A percentile compares a stretch with the other conserved stretches of the same genome.
These are phyloP conservation scores for Brachypalpus laphriformis DNA, from an alignment of 2,888 invertebrate species.

Conservation along the genomic window DNA sequence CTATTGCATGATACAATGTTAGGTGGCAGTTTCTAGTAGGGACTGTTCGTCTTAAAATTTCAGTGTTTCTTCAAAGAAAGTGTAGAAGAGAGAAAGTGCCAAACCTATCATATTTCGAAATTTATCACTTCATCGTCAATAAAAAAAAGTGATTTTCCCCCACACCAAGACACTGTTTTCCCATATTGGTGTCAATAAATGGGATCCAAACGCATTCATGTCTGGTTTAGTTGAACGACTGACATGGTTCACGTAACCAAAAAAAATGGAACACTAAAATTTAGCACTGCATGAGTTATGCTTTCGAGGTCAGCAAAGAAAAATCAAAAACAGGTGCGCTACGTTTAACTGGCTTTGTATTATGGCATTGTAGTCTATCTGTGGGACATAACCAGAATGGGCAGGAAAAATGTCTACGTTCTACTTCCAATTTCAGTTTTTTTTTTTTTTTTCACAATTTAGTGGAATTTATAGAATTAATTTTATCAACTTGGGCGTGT, in stretches of 20 bases:
- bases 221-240: slow-evolving; percentile 4
- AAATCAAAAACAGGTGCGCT: slow-evolving; percentile 37
- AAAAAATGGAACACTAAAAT: slow-evolving; percentile 35
- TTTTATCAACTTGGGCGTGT: too few relatives aligned
- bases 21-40: background rate
- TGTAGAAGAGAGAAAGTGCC: background rate
- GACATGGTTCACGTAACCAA: slow-evolving; percentile 56
- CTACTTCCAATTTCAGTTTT: background rate
- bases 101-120: background rate
- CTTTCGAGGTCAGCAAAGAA: slow-evolving; percentile 53
- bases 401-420: background rate
- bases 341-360: slow-evolving; percentile 27
- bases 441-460: background rate
- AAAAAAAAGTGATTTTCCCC: background rate
- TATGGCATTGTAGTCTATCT: slow-evolving; percentile 1
- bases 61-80: background rate
- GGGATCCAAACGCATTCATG: slow-evolving; percentile 10
- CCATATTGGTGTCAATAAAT: slow-evolving; percentile 32
- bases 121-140: background rate
- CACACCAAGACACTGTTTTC: background rate
- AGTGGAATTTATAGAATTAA: too few relatives aligned
- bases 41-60: background rate
- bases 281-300: slow-evolving; percentile 35
- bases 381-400: slow-evolving; percentile 8
- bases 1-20: too few relatives aligned